Percentiles rank a stretch among this genome's conserved stretches.
Evolutionary conservation across 2,113 vertebrate species (phyloP).

Genomic region (Rynchops niger): DNA sequence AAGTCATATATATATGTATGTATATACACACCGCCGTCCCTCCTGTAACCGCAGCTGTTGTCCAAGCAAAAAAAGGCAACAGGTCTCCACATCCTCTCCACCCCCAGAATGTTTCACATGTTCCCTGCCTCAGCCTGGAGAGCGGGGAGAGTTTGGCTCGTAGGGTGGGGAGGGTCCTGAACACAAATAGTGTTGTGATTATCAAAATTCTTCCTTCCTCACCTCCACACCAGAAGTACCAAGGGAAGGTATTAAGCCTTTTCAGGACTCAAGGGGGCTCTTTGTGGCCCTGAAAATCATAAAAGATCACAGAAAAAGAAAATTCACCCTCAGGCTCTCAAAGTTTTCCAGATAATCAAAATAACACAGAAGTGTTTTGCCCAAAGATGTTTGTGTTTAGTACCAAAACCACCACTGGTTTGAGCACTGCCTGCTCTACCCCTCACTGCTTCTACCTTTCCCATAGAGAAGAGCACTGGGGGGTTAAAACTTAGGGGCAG

Average conservation of each 20-base stretch:
- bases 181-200: background rate
- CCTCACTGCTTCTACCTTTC: background rate
- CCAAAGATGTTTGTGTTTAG: background rate
- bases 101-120: background rate
- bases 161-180: background rate
- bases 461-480: background rate
- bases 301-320: background rate
- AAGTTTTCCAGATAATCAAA: background rate
- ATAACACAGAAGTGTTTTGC: background rate
- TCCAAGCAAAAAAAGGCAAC: background rate
- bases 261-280: background rate
- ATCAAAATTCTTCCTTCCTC: background rate
- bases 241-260: background rate
- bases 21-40: background rate
- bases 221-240: background rate
- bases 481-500: background rate
- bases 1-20: background rate
- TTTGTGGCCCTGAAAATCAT: background rate
- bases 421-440: background rate
- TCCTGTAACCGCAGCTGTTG: background rate
- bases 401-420: background rate
- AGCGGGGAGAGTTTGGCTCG: background rate
- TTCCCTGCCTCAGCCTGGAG: background rate
- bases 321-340: background rate
- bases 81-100: background rate